Evolutionary conservation across 2,888 invertebrate species (phyloP).

Genomic region (Rhogogaster chlorosoma): DNA sequence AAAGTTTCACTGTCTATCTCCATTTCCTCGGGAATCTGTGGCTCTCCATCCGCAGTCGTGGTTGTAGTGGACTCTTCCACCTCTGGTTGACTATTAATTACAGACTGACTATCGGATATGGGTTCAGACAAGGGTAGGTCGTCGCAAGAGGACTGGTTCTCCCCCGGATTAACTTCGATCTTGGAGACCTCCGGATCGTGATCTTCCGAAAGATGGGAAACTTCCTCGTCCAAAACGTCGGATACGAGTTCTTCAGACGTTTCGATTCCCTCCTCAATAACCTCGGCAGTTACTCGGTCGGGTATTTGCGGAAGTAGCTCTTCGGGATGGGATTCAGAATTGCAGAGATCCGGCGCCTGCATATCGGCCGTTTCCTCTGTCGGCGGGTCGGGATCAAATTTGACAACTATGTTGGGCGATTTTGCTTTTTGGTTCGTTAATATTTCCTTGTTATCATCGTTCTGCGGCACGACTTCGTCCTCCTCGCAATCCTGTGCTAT

Average conservation of each 20-base stretch:
- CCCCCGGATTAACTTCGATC: background rate
- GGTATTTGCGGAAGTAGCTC: conserved; percentile 8
- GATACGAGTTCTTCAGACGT: conserved; percentile 59
- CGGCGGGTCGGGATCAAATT: conserved; percentile 13
- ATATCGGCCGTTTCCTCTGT: background rate
- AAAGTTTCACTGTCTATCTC: conserved; percentile 75
- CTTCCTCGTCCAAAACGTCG: conserved; percentile 61
- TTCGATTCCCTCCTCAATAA: conserved; percentile 22
- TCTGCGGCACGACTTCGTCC: background rate
- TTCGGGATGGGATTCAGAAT: conserved; percentile 5
- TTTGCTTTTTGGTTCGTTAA: background rate
- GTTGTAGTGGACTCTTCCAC: conserved; percentile 61
- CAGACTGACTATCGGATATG: conserved; percentile 33
- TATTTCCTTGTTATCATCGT: background rate
- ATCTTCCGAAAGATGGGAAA: conserved; percentile 65
- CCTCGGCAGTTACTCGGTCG: background rate
- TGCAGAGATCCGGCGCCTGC: conserved; percentile 42
- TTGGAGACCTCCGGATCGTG: conserved; percentile 31
- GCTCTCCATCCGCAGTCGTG: conserved; percentile 65
- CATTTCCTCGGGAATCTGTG: conserved; percentile 74
- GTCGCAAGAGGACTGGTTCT: conserved; percentile 13
- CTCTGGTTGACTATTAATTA: conserved; percentile 58
- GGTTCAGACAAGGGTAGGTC: conserved; percentile 6
- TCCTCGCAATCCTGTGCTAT: conserved; percentile 62
- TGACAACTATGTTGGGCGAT: conserved; percentile 12